These are phyloP conservation scores for Mimumesa dahlbomi DNA, from an alignment of 2,888 invertebrate species.

Conservation along the genomic window DNA sequence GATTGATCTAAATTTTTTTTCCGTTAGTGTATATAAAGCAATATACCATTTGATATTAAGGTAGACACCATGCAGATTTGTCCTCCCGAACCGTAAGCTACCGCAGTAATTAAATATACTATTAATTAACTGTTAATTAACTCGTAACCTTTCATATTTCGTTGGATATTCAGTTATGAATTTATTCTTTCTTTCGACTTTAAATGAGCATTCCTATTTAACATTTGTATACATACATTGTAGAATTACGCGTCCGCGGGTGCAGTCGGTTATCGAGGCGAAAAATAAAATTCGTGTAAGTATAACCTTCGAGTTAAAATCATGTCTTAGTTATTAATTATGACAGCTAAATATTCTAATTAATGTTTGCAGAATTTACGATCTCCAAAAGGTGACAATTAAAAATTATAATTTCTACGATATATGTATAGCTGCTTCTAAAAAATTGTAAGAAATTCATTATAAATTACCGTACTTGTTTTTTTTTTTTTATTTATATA, in stretches of 20 bases:
- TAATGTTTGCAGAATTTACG: background rate
- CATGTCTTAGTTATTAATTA: background rate
- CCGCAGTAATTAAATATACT: slow-evolving; percentile 8
- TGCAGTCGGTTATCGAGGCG: slow-evolving; percentile 68
- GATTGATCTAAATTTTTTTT: background rate
- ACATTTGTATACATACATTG: too few species aligned
- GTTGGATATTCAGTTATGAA: background rate
- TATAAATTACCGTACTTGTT: too few species aligned
- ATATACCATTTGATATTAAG: background rate
- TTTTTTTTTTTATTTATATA: too few species aligned
- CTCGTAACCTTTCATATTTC: background rate
- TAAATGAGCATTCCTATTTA: too few species aligned
- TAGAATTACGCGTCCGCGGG: slow-evolving; percentile 41
- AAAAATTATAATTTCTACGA: too few species aligned
- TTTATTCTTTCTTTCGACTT: too few species aligned
- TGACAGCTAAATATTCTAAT: background rate
- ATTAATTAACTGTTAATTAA: slow-evolving; percentile 2
- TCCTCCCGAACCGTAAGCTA: slow-evolving; percentile 66
- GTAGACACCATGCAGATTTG: slow-evolving; percentile 74
- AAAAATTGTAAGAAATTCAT: too few species aligned
- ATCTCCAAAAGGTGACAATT: too few species aligned
- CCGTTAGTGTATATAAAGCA: background rate
- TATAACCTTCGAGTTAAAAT: background rate
- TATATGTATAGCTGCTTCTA: too few species aligned
- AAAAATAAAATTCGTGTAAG: slow-evolving; percentile 73